Base-by-base conservation (phyloP, 2,113 vertebrate species). In the Ciconia maguari region DNA sequence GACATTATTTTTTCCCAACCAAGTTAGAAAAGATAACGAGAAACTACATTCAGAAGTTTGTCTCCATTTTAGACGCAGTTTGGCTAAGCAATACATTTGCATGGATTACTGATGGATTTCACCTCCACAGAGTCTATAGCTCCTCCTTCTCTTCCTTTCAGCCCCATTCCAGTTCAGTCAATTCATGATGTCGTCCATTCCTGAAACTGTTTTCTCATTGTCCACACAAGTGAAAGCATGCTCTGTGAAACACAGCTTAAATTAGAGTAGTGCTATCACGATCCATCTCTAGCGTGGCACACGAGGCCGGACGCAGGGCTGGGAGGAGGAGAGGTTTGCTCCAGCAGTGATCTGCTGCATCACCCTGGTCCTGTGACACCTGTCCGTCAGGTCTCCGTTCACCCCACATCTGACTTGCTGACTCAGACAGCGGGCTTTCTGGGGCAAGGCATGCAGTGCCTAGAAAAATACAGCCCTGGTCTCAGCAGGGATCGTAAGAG, bases 251-350 rank as follows among this genome's bases (percentile, higher is more conserved):
- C 9, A 22, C 1, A 3, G 49, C 30, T 44, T 44, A 57, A 55
- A 24, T 16, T 41, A 34, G 32, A 38, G 32, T 4, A 13, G 11
- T 2, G 16, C 14, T 38, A 19, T 11, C 8, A 7, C 0, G 2
- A 15, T 6, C 26, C 16, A 5, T 8, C 9, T 8, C 8, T 26
- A 38, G 69, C 1, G 0, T 1, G 6, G 58, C 52, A 21, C 20
- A 5, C 0, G 2, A 25, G 48, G 74, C 49, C 49, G 69, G 57
- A 48, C 1, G 2, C 32, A 2, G 17, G 27, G 46, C 41, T 26
- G 62, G 52, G 16, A 38, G 19, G 32, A 74, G 34, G 48, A 69
- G 27, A 64, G 2, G 17, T 49, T n/a, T n/a, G 32, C 30, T 54
- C 44, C 32, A 46, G 2, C 13, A 14, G 38, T 2, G 7, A 42